Base-by-base conservation (phyloP, 35 echinoderm and acorn worm genomes). In the Patiria miniata region DNA sequence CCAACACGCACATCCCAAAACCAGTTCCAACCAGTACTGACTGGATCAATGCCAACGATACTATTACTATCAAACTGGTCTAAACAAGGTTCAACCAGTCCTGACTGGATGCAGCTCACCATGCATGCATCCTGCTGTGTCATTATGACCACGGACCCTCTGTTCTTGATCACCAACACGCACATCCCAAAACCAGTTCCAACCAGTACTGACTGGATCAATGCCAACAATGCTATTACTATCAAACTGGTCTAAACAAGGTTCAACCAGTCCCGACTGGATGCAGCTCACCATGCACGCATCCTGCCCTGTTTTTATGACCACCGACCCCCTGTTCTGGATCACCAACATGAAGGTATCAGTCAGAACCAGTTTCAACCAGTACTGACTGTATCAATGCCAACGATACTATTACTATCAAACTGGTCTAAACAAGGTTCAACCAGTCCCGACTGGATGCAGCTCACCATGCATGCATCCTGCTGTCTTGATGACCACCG, bases 401-500 rank as follows among this genome's bases (percentile, higher is more conserved):
- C 42, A n/a, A 47, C 42, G 12, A 47, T 47, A 47, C 12, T n/a
- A n/a, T n/a, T n/a, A 4, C 12, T 6, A 47, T 6, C 42, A 47
- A 47, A 47, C 42, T 12, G 12, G 42, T 6, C 12, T 6, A 47
- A 47, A 32, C 65, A 22, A 73, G 29, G 10, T 73, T 61, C 9
- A 8, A 73, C 65, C 34, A 73, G 65, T 32, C 29, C 26, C 26
- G 42, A 47, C 12, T 12, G 12, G 34, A 2, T 30, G 19, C 0
- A 30, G 3, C 93, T 80, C 80, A 99, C 96, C 96, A 99, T 99
- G 55, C 96, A 99, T 16, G 96, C 96, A 99, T 99, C 96, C 15
- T 94, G 76, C 68, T 99, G 96, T 94, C 77, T 99, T 93, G 21
- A 99, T 99, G 78, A 99, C 90, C 65, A 94, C 96, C 52, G 96